A percentile compares a stretch with the other conserved stretches of the same genome.
phyloP scores from a whole-genome alignment of 2,113 vertebrate species.

The Nesogale talazaci region DNA sequence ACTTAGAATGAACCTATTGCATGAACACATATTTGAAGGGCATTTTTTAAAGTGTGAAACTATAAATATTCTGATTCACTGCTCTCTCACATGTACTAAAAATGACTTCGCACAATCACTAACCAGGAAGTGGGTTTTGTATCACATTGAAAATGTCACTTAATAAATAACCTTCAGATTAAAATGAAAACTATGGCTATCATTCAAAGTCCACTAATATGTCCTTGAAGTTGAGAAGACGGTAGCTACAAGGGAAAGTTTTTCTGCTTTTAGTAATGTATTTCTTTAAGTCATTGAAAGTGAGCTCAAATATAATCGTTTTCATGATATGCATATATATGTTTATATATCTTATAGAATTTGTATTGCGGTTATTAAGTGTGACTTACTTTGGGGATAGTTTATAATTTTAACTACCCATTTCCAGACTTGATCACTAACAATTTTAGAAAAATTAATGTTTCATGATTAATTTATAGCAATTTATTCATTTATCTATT shows the following conservation, averaged over 20 bases:
- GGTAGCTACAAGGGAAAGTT: neutral
- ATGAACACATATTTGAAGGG: conserved; percentile 70
- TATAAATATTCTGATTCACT: conserved; percentile 80
- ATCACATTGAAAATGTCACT: conserved; percentile 73
- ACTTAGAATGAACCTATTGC: conserved; percentile 43
- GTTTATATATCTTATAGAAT: neutral
- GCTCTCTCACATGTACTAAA: conserved; percentile 70
- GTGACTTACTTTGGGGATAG: neutral
- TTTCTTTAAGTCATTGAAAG: conserved; percentile 45
- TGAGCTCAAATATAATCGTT: conserved; percentile 24
- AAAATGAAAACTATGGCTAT: conserved; percentile 69
- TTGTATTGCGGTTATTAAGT: conserved; percentile 9
- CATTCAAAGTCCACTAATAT: conserved; percentile 62
- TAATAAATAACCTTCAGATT: conserved; percentile 81
- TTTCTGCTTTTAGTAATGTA: conserved; percentile 11
- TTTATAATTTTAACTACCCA: conserved; percentile 16
- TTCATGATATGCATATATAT: conserved; percentile 16
- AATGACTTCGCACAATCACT: conserved; percentile 70
- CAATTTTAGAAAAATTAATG: neutral
- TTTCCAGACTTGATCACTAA: conserved; percentile 5
- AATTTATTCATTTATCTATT: neutral
- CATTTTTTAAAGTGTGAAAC: conserved; percentile 70
- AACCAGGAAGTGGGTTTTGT: conserved; percentile 68
- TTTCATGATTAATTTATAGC: neutral
- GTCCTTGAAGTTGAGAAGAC: conserved; percentile 68